Conservation (phyloP, 2,797 vertebrate genomes). For the Chrysolophus pictus region DNA sequence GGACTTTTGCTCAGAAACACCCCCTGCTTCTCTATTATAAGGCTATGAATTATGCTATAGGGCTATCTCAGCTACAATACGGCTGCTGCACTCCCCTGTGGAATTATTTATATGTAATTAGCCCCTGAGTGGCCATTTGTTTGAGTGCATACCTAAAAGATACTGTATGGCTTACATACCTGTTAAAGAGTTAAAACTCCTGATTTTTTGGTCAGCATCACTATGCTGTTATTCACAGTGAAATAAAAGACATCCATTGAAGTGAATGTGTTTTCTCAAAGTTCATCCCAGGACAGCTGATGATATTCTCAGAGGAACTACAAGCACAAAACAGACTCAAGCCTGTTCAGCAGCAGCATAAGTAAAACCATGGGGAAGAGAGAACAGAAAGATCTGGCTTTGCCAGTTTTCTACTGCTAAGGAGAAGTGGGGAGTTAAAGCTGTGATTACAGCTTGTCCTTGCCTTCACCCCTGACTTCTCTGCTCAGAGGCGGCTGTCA, state of each 20-base stretch:
- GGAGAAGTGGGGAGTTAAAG: slow-evolving; percentile 30
- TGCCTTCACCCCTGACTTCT: slow-evolving; percentile 14
- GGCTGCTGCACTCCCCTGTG: neutral
- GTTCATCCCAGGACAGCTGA: neutral
- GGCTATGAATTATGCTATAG: neutral
- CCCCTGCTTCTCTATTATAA: neutral
- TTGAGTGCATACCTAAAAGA: neutral
- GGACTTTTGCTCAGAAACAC: neutral
- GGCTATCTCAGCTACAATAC: neutral
- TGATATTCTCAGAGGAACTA: neutral
- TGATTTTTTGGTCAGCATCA: neutral
- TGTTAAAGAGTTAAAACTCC: neutral
- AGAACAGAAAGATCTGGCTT: slow-evolving; percentile 17
- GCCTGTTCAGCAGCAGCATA: slow-evolving; percentile 33
- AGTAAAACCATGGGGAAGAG: slow-evolving; percentile 24
- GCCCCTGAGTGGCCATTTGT: neutral
- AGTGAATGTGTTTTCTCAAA: neutral
- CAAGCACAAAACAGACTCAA: neutral
- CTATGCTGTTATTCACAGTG: neutral
- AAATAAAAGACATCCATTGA: neutral
- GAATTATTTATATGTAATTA: neutral
- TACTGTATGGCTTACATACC: neutral
- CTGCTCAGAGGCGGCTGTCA: slow-evolving; percentile 5
- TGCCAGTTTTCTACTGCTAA: slow-evolving; percentile 56
- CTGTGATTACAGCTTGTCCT: slow-evolving; percentile 44